Evolutionary conservation across 2,888 invertebrate genomes (phyloP).

Genomic region (Diogma glabrata): DNA sequence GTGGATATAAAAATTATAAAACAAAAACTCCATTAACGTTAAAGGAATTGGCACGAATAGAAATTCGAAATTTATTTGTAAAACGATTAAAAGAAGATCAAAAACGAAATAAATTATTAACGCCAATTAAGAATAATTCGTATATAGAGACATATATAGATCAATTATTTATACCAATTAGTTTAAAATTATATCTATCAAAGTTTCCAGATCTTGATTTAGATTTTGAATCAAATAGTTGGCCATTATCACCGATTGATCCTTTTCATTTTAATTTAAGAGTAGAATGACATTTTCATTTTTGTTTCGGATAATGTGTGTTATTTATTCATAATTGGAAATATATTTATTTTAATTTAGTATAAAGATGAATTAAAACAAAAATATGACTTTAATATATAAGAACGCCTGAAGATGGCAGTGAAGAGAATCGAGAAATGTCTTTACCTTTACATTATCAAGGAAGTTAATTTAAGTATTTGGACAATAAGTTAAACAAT

Average conservation of each 20-base stretch:
- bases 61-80: slow-evolving; percentile 26
- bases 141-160: slow-evolving; percentile 2
- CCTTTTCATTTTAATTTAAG: slow-evolving; percentile 8
- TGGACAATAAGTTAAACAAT: no score
- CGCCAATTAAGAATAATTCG: slow-evolving; percentile 6
- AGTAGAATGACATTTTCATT: background rate
- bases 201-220: slow-evolving; percentile 9
- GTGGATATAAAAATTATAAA: background rate
- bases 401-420: no score
- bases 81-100: slow-evolving; percentile 13
- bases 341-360: no score
- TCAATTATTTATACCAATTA: background rate
- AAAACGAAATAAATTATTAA: background rate
- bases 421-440: no score
- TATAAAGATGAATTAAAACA: no score
- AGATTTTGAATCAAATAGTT: slow-evolving; percentile 2
- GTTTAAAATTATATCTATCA: slow-evolving; percentile 13
- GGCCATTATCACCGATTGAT: background rate
- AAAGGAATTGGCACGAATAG: slow-evolving; percentile 28
- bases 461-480: no score
- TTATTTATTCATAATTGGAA: no score
- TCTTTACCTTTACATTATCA: no score
- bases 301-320: no score
- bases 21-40: slow-evolving; percentile 26
- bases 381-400: no score